A percentile compares a stretch with the other conserved stretches of the same genome.
Evolutionary conservation across 2,888 invertebrate genomes (phyloP).

Genomic region (Phoenoteleia sp.): DNA sequence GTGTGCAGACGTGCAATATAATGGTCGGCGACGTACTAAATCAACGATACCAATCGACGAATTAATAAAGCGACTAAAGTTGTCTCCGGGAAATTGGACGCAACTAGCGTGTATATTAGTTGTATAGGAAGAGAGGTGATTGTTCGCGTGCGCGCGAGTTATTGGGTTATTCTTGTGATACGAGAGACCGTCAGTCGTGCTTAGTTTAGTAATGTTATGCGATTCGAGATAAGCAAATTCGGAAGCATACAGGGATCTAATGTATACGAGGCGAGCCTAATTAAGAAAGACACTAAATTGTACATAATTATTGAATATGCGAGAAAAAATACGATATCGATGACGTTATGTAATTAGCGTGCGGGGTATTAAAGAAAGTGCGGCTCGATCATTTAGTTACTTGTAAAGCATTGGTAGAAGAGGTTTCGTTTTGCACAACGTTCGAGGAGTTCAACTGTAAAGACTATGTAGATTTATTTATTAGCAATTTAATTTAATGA

Average conservation of each 20-base stretch:
- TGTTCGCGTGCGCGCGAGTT: slow-evolving; percentile 73
- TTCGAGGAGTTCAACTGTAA: not conserved
- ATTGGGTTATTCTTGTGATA: slow-evolving; percentile 84
- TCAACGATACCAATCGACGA: slow-evolving; percentile 70
- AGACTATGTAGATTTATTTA: slow-evolving; percentile 36
- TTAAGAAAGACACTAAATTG: slow-evolving; percentile 81
- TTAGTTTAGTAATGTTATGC: slow-evolving; percentile 81
- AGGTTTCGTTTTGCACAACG: not conserved
- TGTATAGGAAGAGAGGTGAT: slow-evolving; percentile 68
- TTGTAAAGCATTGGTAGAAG: not conserved
- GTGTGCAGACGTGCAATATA: slow-evolving; percentile 70
- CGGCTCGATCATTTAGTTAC: not conserved
- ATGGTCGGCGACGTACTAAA: slow-evolving; percentile 58
- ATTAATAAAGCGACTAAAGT: slow-evolving; percentile 66
- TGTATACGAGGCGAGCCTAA: slow-evolving; percentile 79
- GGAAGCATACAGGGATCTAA: slow-evolving; percentile 86
- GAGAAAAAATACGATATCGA: slow-evolving; percentile 80
- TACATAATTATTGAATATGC: slow-evolving; percentile 84
- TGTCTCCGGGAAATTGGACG: slow-evolving; percentile 53
- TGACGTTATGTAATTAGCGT: slow-evolving; percentile 79
- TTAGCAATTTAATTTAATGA: slow-evolving; percentile 12
- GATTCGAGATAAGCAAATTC: slow-evolving; percentile 85
- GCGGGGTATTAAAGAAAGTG: slow-evolving; percentile 58
- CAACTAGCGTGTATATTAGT: slow-evolving; percentile 75
- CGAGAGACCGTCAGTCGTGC: slow-evolving; percentile 80